These are phyloP conservation scores for Athripsodes cinereus DNA, from an alignment of 2,888 invertebrate genomes.

Conservation along the genomic window DNA sequence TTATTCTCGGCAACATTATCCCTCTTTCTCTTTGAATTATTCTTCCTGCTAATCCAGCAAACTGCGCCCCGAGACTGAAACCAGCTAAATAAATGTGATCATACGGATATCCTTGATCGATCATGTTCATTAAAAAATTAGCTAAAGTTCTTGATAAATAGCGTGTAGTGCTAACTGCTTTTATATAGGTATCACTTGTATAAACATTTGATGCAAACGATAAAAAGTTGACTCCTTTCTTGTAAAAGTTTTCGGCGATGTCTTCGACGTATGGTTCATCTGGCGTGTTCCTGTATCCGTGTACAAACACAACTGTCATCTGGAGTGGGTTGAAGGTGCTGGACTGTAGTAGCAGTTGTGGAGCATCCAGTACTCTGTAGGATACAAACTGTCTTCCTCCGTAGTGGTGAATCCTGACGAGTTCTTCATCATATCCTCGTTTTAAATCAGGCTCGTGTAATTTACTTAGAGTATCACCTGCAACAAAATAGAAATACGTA, in stretches of 20 bases:
- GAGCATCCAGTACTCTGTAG: conserved; percentile 14
- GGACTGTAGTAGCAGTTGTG: conserved; percentile 8
- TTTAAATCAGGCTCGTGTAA: conserved; percentile 7
- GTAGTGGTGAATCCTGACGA: conserved; percentile 12
- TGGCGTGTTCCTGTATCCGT: conserved; percentile 19
- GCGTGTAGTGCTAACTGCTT: conserved; percentile 6
- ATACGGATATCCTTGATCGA: conserved; percentile 10
- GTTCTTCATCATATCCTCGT: conserved; percentile 4
- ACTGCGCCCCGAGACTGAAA: conserved; percentile 23
- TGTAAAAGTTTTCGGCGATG: conserved; percentile 14
- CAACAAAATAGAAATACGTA: conserved; percentile 4
- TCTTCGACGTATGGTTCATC: conserved; percentile 14
- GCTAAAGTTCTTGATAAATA: conserved; percentile 15
- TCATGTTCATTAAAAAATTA: conserved; percentile 18
- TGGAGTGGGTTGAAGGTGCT: conserved; percentile 8
- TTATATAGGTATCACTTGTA: conserved; percentile 5
- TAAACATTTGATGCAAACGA: conserved; percentile 17
- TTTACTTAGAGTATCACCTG: conserved; percentile 15
- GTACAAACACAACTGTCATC: conserved; percentile 18
- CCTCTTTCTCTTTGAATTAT: conserved; percentile 12
- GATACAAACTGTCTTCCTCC: conserved; percentile 7
- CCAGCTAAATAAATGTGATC: conserved; percentile 20
- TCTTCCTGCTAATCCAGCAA: conserved; percentile 20
- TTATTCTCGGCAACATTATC: conserved; percentile 11
- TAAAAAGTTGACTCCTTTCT: conserved; percentile 17